phyloP scores from a whole-genome alignment of 2,888 invertebrate species.

The Sthenelais limicola region DNA sequence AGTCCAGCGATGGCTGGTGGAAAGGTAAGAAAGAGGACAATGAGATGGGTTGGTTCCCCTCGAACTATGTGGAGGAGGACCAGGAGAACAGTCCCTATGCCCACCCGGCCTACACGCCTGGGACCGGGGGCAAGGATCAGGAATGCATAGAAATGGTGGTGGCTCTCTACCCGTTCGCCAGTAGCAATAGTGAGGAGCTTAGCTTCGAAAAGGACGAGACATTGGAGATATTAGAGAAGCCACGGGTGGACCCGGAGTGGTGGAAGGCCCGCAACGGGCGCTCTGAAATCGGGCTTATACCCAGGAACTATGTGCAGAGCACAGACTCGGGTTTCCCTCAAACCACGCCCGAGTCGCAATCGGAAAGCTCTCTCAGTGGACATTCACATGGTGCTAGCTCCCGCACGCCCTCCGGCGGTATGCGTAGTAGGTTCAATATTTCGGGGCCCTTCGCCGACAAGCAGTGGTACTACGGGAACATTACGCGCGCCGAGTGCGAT shows the following conservation, averaged over 20 bases:
- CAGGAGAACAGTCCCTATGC: conserved; percentile 57
- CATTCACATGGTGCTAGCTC: conserved; percentile 50
- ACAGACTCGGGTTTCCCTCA: conserved; percentile 53
- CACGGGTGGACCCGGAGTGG: conserved; percentile 99
- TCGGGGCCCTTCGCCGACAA: conserved; percentile 68
- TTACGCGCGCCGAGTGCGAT: conserved; percentile 97
- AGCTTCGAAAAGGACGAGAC: conserved; percentile 97
- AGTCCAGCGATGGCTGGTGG: conserved; percentile 99
- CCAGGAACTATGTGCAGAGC: conserved; percentile 76
- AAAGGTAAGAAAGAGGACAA: conserved; percentile 78
- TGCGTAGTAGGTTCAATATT: conserved; percentile 54
- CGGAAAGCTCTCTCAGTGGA: conserved; percentile 63
- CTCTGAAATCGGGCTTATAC: conserved; percentile 95
- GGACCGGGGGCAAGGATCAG: conserved; percentile 29
- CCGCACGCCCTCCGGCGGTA: conserved; percentile 50
- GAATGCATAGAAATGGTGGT: conserved; percentile 89
- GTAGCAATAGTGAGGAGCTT: conserved; percentile 87
- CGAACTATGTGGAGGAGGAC: conserved; percentile 86
- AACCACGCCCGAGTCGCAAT: conserved; percentile 68
- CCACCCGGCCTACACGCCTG: conserved; percentile 57
- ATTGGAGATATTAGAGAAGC: conserved; percentile 95
- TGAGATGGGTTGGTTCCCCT: conserved; percentile 93
- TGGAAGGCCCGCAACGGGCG: conserved; percentile 94
- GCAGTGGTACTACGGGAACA: conserved; percentile 98
- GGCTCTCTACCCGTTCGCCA: conserved; percentile 87